These are phyloP conservation scores for Pseudopodoces humilis DNA, from an alignment of 2,113 vertebrate species.

Conservation along the genomic window DNA sequence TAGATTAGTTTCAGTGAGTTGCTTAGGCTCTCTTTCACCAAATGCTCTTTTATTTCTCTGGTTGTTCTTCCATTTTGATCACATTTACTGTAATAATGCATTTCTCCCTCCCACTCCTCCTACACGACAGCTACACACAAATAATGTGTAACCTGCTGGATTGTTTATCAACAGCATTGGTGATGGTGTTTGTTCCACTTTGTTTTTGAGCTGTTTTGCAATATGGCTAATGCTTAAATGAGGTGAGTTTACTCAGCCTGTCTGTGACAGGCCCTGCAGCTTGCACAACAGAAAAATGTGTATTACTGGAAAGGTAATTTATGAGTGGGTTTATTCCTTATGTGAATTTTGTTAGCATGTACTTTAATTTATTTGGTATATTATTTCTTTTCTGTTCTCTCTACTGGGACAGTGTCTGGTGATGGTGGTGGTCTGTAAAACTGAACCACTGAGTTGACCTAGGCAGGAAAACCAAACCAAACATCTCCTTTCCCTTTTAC, in stretches of 20 bases:
- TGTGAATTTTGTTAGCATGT: not conserved
- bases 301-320: not conserved
- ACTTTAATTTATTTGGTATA: not conserved
- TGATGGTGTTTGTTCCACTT: not conserved
- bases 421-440: not conserved
- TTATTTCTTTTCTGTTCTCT: not conserved
- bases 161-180: constrained; percentile 3
- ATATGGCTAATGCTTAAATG: not conserved
- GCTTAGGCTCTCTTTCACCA: not conserved
- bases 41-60: not conserved
- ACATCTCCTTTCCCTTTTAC: not conserved
- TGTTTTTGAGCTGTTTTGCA: constrained; percentile 14
- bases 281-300: not conserved
- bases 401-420: not conserved
- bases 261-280: not conserved
- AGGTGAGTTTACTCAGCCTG: not conserved
- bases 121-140: not conserved
- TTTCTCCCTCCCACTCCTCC: constrained; percentile 33
- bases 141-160: not conserved
- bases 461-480: not conserved
- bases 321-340: not conserved
- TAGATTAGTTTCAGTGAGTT: not conserved
- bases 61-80: constrained; percentile 19
- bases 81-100: constrained; percentile 50
- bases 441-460: not conserved